Evolutionary conservation across 2,113 vertebrate species (phyloP).

Genomic region (Etia nguti): DNA sequence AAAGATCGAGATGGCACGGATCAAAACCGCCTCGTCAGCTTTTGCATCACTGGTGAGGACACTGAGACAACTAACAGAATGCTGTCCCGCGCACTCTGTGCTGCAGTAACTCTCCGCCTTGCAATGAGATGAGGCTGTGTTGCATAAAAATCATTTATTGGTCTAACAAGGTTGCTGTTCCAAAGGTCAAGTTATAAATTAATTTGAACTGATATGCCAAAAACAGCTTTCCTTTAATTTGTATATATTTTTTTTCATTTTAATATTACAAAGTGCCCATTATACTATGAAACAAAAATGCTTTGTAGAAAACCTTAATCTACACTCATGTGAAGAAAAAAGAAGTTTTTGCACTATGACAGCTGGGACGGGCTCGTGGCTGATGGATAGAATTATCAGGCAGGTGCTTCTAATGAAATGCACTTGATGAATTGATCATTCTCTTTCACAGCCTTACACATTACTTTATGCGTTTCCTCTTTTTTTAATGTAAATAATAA

Average conservation of each 20-base stretch:
- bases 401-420: background rate
- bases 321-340: background rate
- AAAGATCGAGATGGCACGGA: slow-evolving; percentile 85
- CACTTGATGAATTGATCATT: background rate
- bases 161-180: background rate
- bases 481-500: background rate
- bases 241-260: background rate
- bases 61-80: background rate
- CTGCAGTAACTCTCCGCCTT: background rate
- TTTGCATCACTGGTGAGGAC: slow-evolving; percentile 87
- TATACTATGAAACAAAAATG: background rate
- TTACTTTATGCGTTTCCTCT: background rate
- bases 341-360: background rate
- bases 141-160: background rate
- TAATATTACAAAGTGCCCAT: background rate
- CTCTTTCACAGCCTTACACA: background rate
- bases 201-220: background rate
- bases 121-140: background rate
- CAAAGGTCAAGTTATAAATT: slow-evolving; percentile 33
- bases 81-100: background rate
- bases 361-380: background rate
- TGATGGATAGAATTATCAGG: background rate
- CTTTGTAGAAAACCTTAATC: background rate
- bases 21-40: slow-evolving; percentile 90
- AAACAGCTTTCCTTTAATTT: background rate